These are phyloP conservation scores for Etia nguti DNA, from an alignment of 2,113 vertebrate genomes.

Conservation along the genomic window DNA sequence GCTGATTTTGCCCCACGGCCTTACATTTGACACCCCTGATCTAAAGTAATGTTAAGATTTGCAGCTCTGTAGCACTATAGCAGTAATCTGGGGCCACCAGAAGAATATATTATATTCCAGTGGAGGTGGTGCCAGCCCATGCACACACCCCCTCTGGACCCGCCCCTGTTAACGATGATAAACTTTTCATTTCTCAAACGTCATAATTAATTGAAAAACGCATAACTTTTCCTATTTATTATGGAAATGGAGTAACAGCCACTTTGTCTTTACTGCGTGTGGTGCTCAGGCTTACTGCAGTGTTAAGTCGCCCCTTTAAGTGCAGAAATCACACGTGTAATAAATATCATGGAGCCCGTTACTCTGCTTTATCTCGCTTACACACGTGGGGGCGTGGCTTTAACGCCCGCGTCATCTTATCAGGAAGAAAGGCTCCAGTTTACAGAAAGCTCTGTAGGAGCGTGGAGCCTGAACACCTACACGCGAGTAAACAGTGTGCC, in stretches of 20 bases:
- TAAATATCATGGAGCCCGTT: not conserved
- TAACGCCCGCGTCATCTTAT: slow-evolving; percentile 30
- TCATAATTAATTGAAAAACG: not conserved
- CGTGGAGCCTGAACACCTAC: not conserved
- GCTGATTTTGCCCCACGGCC: not conserved
- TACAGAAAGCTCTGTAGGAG: not conserved
- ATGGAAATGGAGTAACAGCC: not conserved
- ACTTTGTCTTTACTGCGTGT: not conserved
- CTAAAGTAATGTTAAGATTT: not conserved
- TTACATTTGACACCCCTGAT: not conserved
- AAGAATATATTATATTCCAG: not conserved
- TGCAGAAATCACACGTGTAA: not conserved
- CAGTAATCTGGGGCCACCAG: not conserved
- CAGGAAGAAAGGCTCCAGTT: slow-evolving; percentile 26
- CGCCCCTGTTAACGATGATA: not conserved
- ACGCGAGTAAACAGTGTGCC: not conserved
- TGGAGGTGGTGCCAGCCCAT: too few relatives aligned
- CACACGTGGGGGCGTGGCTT: slow-evolving; percentile 45
- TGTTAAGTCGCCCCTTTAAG: not conserved
- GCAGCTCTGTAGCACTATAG: not conserved
- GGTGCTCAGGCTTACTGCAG: not conserved
- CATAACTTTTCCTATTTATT: rapidly evolving
- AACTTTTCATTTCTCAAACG: not conserved
- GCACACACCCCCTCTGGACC: not conserved
- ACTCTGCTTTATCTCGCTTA: slow-evolving; percentile 20